Evolutionary conservation across 2,113 vertebrate genomes (phyloP).

Genomic region (Brachyhypopomus gauderio): DNA sequence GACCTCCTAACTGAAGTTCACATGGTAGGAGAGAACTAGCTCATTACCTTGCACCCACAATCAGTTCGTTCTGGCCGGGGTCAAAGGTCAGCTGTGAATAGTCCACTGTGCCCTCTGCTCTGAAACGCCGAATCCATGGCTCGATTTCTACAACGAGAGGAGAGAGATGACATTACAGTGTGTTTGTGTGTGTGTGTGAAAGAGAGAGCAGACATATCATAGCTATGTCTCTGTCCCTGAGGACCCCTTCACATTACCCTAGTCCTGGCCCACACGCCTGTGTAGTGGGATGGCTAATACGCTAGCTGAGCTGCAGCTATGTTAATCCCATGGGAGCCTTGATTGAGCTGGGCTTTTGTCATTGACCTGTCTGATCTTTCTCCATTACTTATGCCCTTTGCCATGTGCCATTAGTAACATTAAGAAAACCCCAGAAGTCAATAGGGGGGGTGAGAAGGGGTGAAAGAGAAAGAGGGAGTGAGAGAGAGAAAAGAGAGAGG

Average conservation of each 20-base stretch:
- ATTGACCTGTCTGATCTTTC: too few relatives aligned
- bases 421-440: conserved; percentile 1
- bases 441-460: too few relatives aligned
- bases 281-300: too few relatives aligned
- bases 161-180: conserved; percentile 47
- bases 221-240: conserved; percentile 38
- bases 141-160: conserved; percentile 85
- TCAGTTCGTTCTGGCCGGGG: conserved; percentile 92
- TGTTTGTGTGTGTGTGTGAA: conserved; percentile 30
- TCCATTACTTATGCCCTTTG: not conserved
- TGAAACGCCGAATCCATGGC: conserved; percentile 92
- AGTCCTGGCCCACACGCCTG: too few relatives aligned
- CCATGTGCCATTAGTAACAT: conserved; percentile 10
- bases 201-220: not conserved
- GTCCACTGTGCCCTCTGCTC: conserved; percentile 89
- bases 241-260: conserved; percentile 69
- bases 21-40: conserved; percentile 53
- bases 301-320: too few relatives aligned
- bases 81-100: conserved; percentile 97
- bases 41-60: conserved; percentile 95
- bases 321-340: too few relatives aligned
- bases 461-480: too few relatives aligned
- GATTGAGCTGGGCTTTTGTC: too few relatives aligned
- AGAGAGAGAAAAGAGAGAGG: too few relatives aligned
- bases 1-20: conserved; percentile 27